Percentiles rank a stretch among this genome's conserved stretches.
phyloP scores from a whole-genome alignment of 2,113 vertebrate genomes.

The Nansenia antarctica region DNA sequence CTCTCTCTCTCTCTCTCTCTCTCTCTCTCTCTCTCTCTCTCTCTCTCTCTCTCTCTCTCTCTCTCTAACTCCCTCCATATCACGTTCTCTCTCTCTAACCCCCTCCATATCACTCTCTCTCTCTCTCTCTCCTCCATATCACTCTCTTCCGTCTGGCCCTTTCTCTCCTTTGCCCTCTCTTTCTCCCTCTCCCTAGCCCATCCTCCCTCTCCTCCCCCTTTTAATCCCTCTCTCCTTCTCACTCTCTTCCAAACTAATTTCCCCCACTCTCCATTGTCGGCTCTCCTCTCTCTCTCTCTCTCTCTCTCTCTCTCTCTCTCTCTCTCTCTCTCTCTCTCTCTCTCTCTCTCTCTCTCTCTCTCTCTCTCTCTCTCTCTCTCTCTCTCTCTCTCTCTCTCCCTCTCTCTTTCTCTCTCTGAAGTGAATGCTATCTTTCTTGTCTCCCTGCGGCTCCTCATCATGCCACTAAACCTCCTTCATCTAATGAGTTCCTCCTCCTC shows the following conservation, averaged over 20 bases:
- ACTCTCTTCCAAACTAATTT: neutral
- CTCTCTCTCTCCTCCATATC: neutral
- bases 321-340: neutral
- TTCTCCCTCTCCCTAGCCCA: neutral
- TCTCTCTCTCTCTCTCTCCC: slow-evolving; percentile 21
- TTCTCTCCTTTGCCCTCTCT: neutral
- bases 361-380: neutral
- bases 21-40: neutral
- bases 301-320: neutral
- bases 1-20: no score
- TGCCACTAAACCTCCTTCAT: slow-evolving; percentile 64
- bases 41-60: neutral
- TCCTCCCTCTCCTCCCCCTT: neutral
- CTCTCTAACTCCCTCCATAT: neutral
- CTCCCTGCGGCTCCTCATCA: slow-evolving; percentile 67
- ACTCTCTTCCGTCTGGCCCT: neutral
- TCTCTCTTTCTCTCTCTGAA: slow-evolving; percentile 37
- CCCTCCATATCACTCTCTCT: no score
- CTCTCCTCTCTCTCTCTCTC: neutral
- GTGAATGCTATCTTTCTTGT: slow-evolving; percentile 59
- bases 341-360: neutral
- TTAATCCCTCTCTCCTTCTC: neutral
- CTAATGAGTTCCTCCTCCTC: slow-evolving; percentile 62
- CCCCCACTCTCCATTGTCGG: neutral
- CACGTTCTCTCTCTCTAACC: neutral